Percentiles rank a stretch among this genome's conserved stretches.
These are phyloP conservation scores for Sitophilus oryzae DNA, from an alignment of 1,140 invertebrate species.

Conservation along the genomic window DNA sequence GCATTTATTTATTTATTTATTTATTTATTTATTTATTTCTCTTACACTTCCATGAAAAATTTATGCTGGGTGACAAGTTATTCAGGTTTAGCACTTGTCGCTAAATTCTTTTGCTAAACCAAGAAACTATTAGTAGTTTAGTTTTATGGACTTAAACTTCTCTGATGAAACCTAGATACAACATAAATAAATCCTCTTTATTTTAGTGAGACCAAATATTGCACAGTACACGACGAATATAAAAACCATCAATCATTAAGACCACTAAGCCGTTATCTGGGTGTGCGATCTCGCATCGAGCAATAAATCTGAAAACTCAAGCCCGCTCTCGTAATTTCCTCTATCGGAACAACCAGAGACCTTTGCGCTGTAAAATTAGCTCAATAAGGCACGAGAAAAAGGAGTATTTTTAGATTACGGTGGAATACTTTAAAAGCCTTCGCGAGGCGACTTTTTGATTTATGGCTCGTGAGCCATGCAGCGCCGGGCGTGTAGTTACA, in stretches of 20 bases:
- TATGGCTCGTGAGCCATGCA: not conserved
- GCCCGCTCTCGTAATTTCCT: not conserved
- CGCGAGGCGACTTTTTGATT: not conserved
- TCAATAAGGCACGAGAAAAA: not conserved
- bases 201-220: no score
- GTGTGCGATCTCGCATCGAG: no score
- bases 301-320: not conserved
- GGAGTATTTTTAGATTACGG: constrained; percentile 4
- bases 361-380: not conserved
- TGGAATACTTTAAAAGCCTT: constrained; percentile 1
- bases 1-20: no score
- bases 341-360: not conserved
- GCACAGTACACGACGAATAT: not conserved
- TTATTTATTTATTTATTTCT: no score
- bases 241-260: not conserved
- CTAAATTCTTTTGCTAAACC: no score
- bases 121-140: no score
- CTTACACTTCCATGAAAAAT: no score
- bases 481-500: not conserved
- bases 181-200: no score
- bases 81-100: no score
- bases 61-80: no score
- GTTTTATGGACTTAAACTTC: no score
- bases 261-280: not conserved
- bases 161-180: no score